phyloP scores from a whole-genome alignment of 2,888 invertebrate species.

The Melangyna quadrimaculata region DNA sequence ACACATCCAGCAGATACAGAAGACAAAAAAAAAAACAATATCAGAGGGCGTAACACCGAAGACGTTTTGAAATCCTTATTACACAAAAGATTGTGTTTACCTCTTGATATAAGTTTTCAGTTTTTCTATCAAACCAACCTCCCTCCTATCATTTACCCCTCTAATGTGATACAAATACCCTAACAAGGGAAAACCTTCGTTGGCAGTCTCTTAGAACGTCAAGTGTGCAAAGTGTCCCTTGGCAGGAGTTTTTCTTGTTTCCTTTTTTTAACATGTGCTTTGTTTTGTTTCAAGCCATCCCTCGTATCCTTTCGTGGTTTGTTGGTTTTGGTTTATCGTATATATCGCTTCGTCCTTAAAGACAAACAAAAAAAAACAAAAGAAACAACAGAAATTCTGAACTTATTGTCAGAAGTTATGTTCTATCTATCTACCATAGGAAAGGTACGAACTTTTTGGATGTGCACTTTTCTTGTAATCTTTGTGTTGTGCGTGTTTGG shows the following conservation, averaged over 20 bases:
- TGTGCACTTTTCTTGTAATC: conserved; percentile 62
- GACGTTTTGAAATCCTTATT: conserved; percentile 54
- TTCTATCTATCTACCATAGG: too few species aligned
- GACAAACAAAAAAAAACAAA: background rate
- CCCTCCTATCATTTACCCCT: background rate
- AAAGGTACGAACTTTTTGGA: conserved; percentile 6
- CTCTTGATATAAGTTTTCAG: conserved; percentile 55
- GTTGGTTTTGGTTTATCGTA: conserved; percentile 34
- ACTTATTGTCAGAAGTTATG: conserved; percentile 38
- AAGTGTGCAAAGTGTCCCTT: conserved; percentile 60
- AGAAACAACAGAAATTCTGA: conserved; percentile 4
- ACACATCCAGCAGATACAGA: conserved; percentile 43
- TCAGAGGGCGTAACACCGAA: conserved; percentile 29
- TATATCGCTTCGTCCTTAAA: background rate
- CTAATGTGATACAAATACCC: conserved; percentile 14
- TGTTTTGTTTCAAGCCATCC: conserved; percentile 20
- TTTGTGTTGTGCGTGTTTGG: conserved; percentile 11
- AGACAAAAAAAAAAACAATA: conserved; percentile 24
- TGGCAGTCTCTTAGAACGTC: conserved; percentile 23
- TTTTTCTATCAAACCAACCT: background rate
- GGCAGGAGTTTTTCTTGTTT: conserved; percentile 12
- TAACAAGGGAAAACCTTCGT: conserved; percentile 7
- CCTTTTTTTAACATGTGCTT: background rate
- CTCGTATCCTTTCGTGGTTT: conserved; percentile 16
- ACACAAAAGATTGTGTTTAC: conserved; percentile 49